Percentiles rank a stretch among this genome's conserved stretches.
Conservation (phyloP, 2,113 vertebrate species). For the Corydoras sp. region DNA sequence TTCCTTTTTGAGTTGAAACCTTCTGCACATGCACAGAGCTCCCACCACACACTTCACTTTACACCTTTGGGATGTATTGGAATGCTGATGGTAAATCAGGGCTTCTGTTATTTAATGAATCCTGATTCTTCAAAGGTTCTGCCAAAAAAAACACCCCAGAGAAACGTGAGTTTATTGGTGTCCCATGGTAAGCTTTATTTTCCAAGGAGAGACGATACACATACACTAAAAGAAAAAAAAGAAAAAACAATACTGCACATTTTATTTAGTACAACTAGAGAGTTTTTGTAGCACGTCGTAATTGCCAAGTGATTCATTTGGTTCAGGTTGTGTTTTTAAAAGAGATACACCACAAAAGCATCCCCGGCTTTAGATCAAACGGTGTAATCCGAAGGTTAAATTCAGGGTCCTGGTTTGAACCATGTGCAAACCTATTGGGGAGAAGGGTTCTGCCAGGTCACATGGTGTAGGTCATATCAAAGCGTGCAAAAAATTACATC, state of each 20-base stretch:
- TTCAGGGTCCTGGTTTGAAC: neutral
- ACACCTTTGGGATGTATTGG: no score
- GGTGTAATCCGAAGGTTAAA: neutral
- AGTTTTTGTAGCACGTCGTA: neutral
- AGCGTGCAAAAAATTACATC: slow-evolving; percentile 16
- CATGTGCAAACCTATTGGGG: neutral
- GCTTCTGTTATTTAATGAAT: no score
- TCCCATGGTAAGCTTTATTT: slow-evolving; percentile 22
- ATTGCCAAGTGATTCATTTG: neutral
- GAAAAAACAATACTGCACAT: slow-evolving; percentile 15
- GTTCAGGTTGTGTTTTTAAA: neutral
- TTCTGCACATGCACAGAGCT: no score
- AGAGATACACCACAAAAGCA: neutral
- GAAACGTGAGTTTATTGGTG: neutral
- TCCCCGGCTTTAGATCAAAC: neutral
- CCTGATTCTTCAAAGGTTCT: no score
- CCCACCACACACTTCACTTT: no score
- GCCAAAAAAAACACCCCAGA: neutral
- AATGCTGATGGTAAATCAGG: no score
- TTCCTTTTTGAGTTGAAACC: no score
- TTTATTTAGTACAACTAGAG: slow-evolving; percentile 5
- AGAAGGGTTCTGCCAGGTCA: neutral
- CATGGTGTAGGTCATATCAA: neutral
- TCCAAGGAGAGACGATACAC: neutral
- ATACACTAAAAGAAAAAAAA: slow-evolving; percentile 18